Evolutionary conservation across 2,797 vertebrate genomes (phyloP).

Genomic region (Hypotaenidia okinawae): DNA sequence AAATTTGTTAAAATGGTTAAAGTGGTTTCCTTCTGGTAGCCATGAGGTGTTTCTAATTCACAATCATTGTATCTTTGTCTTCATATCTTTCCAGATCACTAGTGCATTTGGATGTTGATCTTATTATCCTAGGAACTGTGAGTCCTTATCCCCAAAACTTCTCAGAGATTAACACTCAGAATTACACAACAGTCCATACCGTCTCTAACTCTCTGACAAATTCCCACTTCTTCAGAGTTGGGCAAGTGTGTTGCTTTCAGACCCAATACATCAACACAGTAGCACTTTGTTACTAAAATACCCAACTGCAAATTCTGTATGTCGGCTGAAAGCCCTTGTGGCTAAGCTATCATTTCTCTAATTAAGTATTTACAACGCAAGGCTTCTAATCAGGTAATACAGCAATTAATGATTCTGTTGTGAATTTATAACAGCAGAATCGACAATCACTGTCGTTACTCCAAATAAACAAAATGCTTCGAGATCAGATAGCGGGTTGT

Average conservation of each 20-base stretch:
- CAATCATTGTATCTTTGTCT: slow-evolving; percentile 46
- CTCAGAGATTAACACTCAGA: slow-evolving; percentile 28
- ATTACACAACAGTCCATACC: background rate
- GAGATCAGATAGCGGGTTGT: background rate
- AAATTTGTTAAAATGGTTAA: background rate
- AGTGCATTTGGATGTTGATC: slow-evolving; percentile 49
- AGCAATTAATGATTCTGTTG: background rate
- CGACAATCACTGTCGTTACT: background rate
- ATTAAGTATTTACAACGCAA: background rate
- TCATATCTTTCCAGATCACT: slow-evolving; percentile 60
- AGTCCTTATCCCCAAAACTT: slow-evolving; percentile 26
- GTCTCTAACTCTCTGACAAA: slow-evolving; percentile 14
- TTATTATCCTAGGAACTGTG: slow-evolving; percentile 61
- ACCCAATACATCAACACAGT: background rate
- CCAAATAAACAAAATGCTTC: background rate
- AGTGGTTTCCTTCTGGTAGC: slow-evolving; percentile 6
- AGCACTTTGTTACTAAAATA: background rate
- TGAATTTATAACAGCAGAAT: background rate
- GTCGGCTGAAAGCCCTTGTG: background rate
- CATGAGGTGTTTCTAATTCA: background rate
- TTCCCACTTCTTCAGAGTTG: slow-evolving; percentile 41
- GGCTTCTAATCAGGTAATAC: background rate
- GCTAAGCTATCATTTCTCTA: background rate
- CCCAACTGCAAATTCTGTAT: background rate
- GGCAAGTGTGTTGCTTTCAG: background rate